Conservation (phyloP, 2,797 vertebrate species). For the Malacoraja senta region DNA sequence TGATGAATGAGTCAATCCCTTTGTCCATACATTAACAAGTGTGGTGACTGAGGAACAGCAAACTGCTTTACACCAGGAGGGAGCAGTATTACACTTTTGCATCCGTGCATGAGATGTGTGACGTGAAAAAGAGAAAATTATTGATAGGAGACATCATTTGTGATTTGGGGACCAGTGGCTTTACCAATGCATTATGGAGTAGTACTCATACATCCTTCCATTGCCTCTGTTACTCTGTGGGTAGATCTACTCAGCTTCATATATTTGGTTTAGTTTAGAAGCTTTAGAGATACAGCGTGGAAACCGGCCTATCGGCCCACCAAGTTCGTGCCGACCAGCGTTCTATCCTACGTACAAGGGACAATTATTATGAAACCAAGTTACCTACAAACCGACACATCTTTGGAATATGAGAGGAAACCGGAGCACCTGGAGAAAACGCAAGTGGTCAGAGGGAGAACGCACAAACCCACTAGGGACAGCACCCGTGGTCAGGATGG, state of each 20-base stretch:
- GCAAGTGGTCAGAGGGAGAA: too few species aligned
- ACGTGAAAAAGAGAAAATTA: not conserved
- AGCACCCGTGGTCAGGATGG: too few species aligned
- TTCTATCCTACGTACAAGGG: too few species aligned
- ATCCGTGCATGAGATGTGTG: not conserved
- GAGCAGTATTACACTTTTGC: constrained; percentile 8
- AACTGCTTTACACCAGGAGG: constrained; percentile 7
- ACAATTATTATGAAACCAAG: too few species aligned
- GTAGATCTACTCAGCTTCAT: not conserved
- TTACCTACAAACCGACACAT: too few species aligned
- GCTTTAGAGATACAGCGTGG: too few species aligned
- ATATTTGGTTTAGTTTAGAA: too few species aligned
- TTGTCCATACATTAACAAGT: not conserved
- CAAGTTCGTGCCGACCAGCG: too few species aligned
- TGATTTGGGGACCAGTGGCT: not conserved
- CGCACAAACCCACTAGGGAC: too few species aligned
- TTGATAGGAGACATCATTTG: not conserved
- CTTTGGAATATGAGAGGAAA: too few species aligned
- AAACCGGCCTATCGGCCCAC: too few species aligned
- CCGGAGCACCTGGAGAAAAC: too few species aligned
- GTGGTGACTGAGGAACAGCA: not conserved
- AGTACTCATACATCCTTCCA: not conserved
- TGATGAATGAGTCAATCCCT: not conserved
- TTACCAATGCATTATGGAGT: not conserved
- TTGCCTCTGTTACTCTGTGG: not conserved